phyloP scores from a whole-genome alignment of 2,888 invertebrate genomes.

The Muschampia plurimacula region DNA sequence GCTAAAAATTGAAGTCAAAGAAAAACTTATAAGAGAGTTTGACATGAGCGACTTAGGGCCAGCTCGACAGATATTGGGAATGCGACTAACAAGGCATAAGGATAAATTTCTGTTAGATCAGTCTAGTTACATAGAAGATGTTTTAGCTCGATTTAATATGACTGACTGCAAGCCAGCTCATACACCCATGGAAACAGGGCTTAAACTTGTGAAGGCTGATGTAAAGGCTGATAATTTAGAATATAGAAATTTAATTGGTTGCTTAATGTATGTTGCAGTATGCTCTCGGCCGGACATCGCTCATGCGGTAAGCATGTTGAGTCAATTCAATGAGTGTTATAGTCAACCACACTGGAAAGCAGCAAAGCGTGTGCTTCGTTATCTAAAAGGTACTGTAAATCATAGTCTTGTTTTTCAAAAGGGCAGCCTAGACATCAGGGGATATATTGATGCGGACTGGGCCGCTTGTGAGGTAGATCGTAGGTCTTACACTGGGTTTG shows the following conservation, averaged over 20 bases:
- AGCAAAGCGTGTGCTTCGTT: conserved; percentile 3
- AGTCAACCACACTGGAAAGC: conserved; percentile 6
- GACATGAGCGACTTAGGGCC: not conserved
- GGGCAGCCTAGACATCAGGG: not conserved
- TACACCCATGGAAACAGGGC: not conserved
- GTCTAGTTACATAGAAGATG: not conserved
- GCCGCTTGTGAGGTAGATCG: not conserved
- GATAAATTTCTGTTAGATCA: not conserved
- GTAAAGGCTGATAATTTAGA: not conserved
- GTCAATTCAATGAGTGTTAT: not conserved
- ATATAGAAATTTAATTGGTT: conserved; percentile 5
- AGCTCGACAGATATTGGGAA: not conserved
- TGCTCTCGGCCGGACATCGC: not conserved
- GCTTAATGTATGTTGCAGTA: not conserved
- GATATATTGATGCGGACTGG: conserved; percentile 3
- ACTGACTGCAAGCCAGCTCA: not conserved
- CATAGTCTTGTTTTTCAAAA: not conserved
- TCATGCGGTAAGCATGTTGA: not conserved
- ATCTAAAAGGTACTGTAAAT: conserved; percentile 1
- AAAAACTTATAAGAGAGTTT: not conserved
- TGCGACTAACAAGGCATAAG: not conserved
- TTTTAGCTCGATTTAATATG: not conserved
- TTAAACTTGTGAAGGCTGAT: too few relatives aligned
- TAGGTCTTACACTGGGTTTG: not conserved
- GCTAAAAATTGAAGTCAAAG: not conserved